These are phyloP conservation scores for Syngnathoides biaculeatus DNA, from an alignment of 2,113 vertebrate species.

Conservation along the genomic window DNA sequence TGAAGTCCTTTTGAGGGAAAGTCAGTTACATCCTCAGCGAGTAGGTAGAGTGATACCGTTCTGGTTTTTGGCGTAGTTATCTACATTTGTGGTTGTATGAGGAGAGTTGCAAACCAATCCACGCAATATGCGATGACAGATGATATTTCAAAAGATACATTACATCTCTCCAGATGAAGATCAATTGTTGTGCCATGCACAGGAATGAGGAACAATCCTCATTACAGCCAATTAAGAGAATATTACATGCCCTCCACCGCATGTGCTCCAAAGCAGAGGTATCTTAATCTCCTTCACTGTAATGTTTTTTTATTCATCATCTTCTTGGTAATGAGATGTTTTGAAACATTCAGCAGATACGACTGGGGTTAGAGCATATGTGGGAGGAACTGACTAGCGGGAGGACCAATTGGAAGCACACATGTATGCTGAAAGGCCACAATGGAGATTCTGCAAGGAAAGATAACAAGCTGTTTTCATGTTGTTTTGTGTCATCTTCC, in stretches of 20 bases:
- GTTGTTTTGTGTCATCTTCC: not conserved
- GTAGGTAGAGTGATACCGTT: no score
- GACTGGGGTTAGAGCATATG: not conserved
- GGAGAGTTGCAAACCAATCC: not conserved
- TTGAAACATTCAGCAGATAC: conserved; percentile 16
- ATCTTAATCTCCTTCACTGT: conserved; percentile 6
- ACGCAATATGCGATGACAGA: not conserved
- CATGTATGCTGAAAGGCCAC: not conserved
- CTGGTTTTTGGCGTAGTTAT: no score
- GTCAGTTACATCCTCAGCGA: no score
- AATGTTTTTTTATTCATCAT: conserved; percentile 9
- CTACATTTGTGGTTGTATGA: not conserved
- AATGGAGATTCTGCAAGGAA: not conserved
- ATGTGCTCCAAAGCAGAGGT: not conserved
- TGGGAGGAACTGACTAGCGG: conserved; percentile 8
- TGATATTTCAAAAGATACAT: not conserved
- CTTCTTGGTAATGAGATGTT: conserved; percentile 35
- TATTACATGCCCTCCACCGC: not conserved
- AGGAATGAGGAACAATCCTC: conserved; percentile 7
- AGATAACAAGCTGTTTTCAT: conserved; percentile 7
- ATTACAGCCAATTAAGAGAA: conserved; percentile 29
- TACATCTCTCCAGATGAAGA: not conserved
- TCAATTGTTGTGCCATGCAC: not conserved
- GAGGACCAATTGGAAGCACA: conserved; percentile 7
- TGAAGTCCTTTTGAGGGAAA: no score